phyloP scores from a whole-genome alignment of 2,888 invertebrate species.

The Blera fallax region DNA sequence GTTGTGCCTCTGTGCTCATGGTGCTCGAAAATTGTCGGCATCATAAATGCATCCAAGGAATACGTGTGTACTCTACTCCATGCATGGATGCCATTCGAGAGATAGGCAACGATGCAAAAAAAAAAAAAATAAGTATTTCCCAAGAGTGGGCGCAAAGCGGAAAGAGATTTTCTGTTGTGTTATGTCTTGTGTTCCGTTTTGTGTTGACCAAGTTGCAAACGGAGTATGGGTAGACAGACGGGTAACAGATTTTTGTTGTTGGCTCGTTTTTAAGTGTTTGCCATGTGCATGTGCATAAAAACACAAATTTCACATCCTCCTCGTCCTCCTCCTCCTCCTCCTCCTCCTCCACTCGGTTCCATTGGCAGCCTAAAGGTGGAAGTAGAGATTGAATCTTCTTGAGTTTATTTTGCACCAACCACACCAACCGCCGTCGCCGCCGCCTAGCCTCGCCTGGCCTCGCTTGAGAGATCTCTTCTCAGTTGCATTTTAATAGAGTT shows the following conservation, averaged over 20 bases:
- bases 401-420: constrained; percentile 69
- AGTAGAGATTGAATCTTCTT: constrained; percentile 61
- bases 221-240: not conserved
- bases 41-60: constrained; percentile 66
- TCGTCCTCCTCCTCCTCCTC: not conserved
- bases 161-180: constrained; percentile 62
- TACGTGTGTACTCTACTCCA: constrained; percentile 31
- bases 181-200: constrained; percentile 48
- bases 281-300: constrained; percentile 67
- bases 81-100: constrained; percentile 39
- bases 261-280: constrained; percentile 59
- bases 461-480: constrained; percentile 23
- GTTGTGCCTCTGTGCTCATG: constrained; percentile 27
- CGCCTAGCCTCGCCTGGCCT: not conserved
- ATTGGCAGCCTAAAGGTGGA: not conserved
- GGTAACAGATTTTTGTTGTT: constrained; percentile 53
- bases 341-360: not conserved
- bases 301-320: constrained; percentile 56
- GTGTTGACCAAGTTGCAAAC: constrained; percentile 55
- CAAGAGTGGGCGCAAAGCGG: constrained; percentile 62
- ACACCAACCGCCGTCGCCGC: constrained; percentile 28
- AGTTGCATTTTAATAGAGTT: constrained; percentile 71
- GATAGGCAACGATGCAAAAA: constrained; percentile 8
- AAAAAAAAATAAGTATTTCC: constrained; percentile 40
- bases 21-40: constrained; percentile 66